Conservation (phyloP, 2,113 vertebrate genomes). For the Polypterus senegalus region DNA sequence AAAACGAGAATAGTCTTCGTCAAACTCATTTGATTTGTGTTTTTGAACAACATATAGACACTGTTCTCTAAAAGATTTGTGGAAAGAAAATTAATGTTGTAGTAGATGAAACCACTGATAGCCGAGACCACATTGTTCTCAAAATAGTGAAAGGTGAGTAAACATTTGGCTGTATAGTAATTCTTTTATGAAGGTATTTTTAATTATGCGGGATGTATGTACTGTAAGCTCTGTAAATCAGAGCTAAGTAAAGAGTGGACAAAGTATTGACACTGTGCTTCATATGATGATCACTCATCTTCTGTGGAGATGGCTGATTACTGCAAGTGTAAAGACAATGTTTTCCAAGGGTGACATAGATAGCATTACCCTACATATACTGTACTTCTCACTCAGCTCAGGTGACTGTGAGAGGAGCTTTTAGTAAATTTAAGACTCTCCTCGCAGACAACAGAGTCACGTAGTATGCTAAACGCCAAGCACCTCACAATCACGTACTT, state of each 20-base stretch:
- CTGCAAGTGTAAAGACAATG: constrained; percentile 5
- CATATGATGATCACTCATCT: constrained; percentile 3
- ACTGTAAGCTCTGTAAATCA: background rate
- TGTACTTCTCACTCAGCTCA: constrained; percentile 8
- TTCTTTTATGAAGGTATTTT: too few relatives aligned
- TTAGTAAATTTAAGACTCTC: constrained; percentile 7
- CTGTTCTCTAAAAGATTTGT: too few relatives aligned
- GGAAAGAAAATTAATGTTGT: too few relatives aligned
- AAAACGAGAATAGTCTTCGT: too few relatives aligned
- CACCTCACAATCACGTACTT: constrained; percentile 10
- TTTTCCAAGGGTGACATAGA: constrained; percentile 10
- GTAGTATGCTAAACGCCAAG: constrained; percentile 11
- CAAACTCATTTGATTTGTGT: too few relatives aligned
- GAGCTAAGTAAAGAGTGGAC: constrained; percentile 12
- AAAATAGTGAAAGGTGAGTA: too few relatives aligned
- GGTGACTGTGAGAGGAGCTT: constrained; percentile 15
- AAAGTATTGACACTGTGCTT: constrained; percentile 5
- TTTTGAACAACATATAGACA: too few relatives aligned
- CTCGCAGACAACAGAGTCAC: constrained; percentile 11
- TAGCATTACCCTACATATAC: constrained; percentile 11
- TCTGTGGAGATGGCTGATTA: constrained; percentile 8
- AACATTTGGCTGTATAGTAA: too few relatives aligned
- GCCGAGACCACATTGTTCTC: too few relatives aligned
- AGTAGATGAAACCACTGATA: too few relatives aligned
- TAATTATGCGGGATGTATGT: too few relatives aligned